phyloP scores from a whole-genome alignment of 1,140 invertebrate species.

The Hermatobates lingyangjiaoensis region DNA sequence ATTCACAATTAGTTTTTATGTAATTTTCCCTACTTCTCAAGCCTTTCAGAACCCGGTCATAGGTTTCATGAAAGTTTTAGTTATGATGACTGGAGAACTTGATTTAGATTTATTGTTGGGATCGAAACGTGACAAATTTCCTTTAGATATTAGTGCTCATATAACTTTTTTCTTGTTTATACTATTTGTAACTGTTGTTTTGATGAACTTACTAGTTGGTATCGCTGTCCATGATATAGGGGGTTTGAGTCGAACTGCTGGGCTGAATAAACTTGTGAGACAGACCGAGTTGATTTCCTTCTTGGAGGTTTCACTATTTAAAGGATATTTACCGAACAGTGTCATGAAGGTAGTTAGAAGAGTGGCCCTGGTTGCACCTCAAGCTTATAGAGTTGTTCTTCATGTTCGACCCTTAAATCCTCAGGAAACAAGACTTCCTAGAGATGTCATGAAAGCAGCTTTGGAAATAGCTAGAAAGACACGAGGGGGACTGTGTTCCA shows the following conservation, averaged over 20 bases:
- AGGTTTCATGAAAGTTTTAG: slow-evolving; percentile 59
- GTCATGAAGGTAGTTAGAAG: slow-evolving; percentile 48
- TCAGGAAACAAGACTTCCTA: slow-evolving; percentile 52
- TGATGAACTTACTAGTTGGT: slow-evolving; percentile 63
- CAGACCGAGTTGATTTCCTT: slow-evolving; percentile 58
- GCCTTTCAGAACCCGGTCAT: slow-evolving; percentile 59
- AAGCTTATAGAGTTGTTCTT: slow-evolving; percentile 52
- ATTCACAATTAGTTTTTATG: slow-evolving; percentile 70
- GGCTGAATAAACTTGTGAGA: slow-evolving; percentile 50
- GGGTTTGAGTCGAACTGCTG: slow-evolving; percentile 53
- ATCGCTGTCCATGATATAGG: slow-evolving; percentile 66
- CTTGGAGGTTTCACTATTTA: slow-evolving; percentile 46
- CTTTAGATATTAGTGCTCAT: slow-evolving; percentile 47
- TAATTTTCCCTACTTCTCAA: slow-evolving; percentile 59
- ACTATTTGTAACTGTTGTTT: slow-evolving; percentile 55
- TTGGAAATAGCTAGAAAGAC: slow-evolving; percentile 54
- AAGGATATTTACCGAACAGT: slow-evolving; percentile 44
- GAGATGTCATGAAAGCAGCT: slow-evolving; percentile 50
- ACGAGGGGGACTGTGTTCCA: not conserved
- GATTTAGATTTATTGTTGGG: slow-evolving; percentile 46
- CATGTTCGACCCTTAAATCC: slow-evolving; percentile 63
- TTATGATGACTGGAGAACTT: slow-evolving; percentile 78
- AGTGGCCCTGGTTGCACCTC: slow-evolving; percentile 50
- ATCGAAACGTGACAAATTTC: slow-evolving; percentile 36
- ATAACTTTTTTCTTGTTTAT: slow-evolving; percentile 52